These are phyloP conservation scores for Orius laevigatus DNA, from an alignment of 1,140 invertebrate genomes.

Conservation along the genomic window DNA sequence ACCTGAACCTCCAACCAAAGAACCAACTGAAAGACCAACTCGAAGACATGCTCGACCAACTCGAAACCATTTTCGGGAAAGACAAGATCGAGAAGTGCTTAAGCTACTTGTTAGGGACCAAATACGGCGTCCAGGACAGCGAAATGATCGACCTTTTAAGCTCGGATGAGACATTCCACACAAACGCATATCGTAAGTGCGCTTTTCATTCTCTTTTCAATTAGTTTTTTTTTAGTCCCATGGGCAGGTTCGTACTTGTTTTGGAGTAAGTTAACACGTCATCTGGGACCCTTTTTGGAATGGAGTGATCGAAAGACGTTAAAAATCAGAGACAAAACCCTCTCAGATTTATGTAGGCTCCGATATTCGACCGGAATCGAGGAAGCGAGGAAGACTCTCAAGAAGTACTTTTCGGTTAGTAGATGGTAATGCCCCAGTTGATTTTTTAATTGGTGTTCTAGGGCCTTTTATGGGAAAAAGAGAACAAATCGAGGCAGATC, in stretches of 20 bases:
- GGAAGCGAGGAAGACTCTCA: slow-evolving; percentile 7
- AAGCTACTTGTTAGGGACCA: slow-evolving; percentile 47
- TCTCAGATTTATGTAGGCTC: background rate
- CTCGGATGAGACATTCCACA: slow-evolving; percentile 46
- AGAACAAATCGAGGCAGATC: slow-evolving; percentile 8
- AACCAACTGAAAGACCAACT: slow-evolving; percentile 41
- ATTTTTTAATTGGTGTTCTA: slow-evolving; percentile 6
- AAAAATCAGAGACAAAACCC: slow-evolving; percentile 32
- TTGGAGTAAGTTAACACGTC: slow-evolving; percentile 45
- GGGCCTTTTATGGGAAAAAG: slow-evolving; percentile 12
- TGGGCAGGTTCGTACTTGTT: slow-evolving; percentile 48
- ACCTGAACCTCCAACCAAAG: slow-evolving; percentile 29
- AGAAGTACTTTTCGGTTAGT: slow-evolving; percentile 15
- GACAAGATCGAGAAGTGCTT: slow-evolving; percentile 37
- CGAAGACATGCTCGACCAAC: slow-evolving; percentile 40
- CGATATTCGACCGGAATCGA: background rate
- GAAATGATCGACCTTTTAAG: slow-evolving; percentile 60
- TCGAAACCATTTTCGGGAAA: slow-evolving; percentile 46
- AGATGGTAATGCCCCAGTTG: background rate
- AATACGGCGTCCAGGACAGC: slow-evolving; percentile 51
- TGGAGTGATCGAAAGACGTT: slow-evolving; percentile 40
- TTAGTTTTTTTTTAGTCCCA: slow-evolving; percentile 28
- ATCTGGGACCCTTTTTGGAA: slow-evolving; percentile 45
- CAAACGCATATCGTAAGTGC: slow-evolving; percentile 37
- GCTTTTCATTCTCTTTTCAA: background rate